Evolutionary conservation across 1,140 invertebrate species (phyloP).

Genomic region (Probaryconus sp.): DNA sequence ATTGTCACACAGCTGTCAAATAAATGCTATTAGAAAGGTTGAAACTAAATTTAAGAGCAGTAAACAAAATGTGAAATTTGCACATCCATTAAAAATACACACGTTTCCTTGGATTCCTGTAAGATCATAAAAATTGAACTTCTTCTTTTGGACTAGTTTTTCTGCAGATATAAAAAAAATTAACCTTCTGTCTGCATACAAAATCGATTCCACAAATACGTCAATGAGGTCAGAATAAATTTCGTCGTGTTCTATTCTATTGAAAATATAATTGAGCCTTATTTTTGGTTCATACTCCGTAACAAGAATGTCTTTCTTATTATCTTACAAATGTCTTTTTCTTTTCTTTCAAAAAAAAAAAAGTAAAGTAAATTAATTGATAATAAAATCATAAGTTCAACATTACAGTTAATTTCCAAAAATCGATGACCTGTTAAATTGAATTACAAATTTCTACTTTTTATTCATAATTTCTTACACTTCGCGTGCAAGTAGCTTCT

Average conservation of each 20-base stretch:
- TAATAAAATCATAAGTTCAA: no score
- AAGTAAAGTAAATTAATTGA: no score
- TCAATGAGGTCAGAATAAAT: background rate
- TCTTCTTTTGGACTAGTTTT: background rate
- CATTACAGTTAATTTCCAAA: no score
- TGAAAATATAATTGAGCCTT: background rate
- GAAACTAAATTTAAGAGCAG: constrained; percentile 6
- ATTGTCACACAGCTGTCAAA: constrained; percentile 3
- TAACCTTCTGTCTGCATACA: background rate
- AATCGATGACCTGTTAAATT: constrained; percentile 34
- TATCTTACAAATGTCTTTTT: no score
- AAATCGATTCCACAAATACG: background rate
- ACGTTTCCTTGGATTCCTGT: no score
- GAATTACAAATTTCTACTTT: constrained; percentile 1
- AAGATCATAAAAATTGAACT: background rate
- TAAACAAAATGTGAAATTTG: constrained; percentile 2
- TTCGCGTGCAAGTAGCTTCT: constrained; percentile 4
- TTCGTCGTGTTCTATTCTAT: background rate
- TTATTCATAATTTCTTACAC: background rate
- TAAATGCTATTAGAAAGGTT: no score
- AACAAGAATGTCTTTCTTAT: no score
- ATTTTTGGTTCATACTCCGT: no score
- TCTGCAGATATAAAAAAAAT: background rate
- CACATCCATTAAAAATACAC: no score
- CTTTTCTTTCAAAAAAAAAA: no score